Conservation (phyloP, 2,113 vertebrate species). For the Phylloscopus trochiloides region DNA sequence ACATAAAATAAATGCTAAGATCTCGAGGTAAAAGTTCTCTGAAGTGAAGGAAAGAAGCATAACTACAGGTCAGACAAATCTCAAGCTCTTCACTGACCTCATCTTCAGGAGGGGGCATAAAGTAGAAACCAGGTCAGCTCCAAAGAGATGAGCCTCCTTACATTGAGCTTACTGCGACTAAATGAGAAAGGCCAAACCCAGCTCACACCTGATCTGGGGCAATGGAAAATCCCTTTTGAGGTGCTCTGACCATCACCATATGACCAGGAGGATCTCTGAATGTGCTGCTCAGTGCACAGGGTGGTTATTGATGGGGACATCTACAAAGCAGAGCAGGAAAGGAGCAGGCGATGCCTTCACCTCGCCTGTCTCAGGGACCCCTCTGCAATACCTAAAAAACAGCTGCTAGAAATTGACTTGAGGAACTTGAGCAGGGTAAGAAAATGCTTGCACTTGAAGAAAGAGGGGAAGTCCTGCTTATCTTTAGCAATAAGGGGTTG, state of each 20-base stretch:
- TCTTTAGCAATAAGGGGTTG: neutral
- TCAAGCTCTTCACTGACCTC: neutral
- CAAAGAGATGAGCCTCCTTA: neutral
- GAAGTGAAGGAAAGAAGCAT: neutral
- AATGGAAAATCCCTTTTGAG: neutral
- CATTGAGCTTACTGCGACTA: neutral
- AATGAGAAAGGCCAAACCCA: neutral
- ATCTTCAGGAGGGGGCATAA: neutral
- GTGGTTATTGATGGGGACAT: neutral
- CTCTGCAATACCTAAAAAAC: neutral
- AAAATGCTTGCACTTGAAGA: neutral
- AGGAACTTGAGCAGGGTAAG: neutral
- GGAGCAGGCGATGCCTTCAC: neutral
- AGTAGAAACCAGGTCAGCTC: neutral
- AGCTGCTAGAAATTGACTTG: neutral
- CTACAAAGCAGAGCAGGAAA: neutral
- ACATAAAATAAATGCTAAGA: neutral
- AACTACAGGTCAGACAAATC: neutral
- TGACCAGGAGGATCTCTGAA: neutral
- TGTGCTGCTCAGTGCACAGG: neutral
- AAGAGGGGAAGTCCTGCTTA: neutral
- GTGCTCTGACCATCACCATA: neutral
- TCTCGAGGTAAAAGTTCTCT: neutral
- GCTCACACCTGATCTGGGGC: neutral
- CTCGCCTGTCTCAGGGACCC: neutral